Base-by-base conservation (phyloP, 1,140 invertebrate genomes). In the Maniola jurtina region DNA sequence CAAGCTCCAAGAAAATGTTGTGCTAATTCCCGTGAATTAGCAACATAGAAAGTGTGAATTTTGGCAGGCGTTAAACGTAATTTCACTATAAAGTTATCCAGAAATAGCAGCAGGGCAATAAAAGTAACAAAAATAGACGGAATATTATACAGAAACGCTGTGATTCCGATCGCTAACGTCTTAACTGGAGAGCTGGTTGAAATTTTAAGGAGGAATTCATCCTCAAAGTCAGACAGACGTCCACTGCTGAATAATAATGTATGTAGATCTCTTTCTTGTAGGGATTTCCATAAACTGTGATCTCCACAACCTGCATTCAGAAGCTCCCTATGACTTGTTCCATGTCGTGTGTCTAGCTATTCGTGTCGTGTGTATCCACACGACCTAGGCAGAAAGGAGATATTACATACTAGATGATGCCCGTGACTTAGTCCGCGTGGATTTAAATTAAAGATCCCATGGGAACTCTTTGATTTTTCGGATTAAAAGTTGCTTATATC, bases 11-110 rank as follows among this genome's bases (percentile, higher is more conserved):
- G 35, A 55, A 55, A 34, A 5, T 9, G 54, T 33, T 54, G 11
- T 25, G 48, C 54, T 36, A 56, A 42, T 34, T 61, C 58, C 34
- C 6, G 16, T 25, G 38, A 57, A 67, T 16, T 33, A 55, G 42
- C 15, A 60, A 55, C 52, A 59, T 42, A 55, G 48, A 71, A 71
- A 71, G 61, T 64, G 64, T 50, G 69, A 64, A 71, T 64, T 65
- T 71, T 71, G 64, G 69, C 69, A 67, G 60, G 52, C 40, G 50
- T 15, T 60, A 61, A 71, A 64, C 50, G 68, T 47, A 52, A 64
- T 66, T 60, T 66, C 56, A 34, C 61, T 56, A 62, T 70, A 70
- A 62, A 70, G 15, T 66, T 63, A 61, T 38, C 62, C 68, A 34
- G 45, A 64, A 66, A 64, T 71, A 71, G 60, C 10, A 45, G 48